Evolutionary conservation across 2,888 invertebrate genomes (phyloP).

Genomic region (Piscicola geometra): DNA sequence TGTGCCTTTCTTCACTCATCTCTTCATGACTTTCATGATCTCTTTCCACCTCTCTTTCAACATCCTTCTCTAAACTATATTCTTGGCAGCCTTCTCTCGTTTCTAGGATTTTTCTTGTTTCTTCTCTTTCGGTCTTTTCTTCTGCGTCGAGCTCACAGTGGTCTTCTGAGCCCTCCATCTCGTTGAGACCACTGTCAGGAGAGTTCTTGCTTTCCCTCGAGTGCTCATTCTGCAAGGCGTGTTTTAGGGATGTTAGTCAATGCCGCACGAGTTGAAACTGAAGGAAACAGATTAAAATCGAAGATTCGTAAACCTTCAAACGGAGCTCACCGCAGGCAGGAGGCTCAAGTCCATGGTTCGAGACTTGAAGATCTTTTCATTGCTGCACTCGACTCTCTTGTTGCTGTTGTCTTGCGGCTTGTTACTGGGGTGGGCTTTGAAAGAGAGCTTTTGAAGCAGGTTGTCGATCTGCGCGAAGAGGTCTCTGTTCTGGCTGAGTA

Average conservation of each 20-base stretch:
- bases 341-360: background rate
- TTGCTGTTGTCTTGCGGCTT: background rate
- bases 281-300: background rate
- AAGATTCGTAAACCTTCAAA: background rate
- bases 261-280: too few species aligned
- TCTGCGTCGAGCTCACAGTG: background rate
- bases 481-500: conserved; percentile 24
- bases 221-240: too few species aligned
- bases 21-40: too few species aligned
- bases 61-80: too few species aligned
- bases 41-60: too few species aligned
- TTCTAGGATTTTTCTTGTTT: background rate
- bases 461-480: conserved; percentile 18
- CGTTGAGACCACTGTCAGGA: conserved; percentile 28
- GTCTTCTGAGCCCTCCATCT: conserved; percentile 12
- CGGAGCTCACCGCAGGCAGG: background rate
- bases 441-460: conserved; percentile 11
- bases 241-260: too few species aligned
- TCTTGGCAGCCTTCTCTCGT: too few species aligned
- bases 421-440: too few species aligned
- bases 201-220: conserved; percentile 20
- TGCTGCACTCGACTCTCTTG: background rate
- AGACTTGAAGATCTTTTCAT: background rate
- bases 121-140: background rate
- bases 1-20: too few species aligned